Base-by-base conservation (phyloP, 2,797 vertebrate genomes). In the Sebastes diploproa region DNA sequence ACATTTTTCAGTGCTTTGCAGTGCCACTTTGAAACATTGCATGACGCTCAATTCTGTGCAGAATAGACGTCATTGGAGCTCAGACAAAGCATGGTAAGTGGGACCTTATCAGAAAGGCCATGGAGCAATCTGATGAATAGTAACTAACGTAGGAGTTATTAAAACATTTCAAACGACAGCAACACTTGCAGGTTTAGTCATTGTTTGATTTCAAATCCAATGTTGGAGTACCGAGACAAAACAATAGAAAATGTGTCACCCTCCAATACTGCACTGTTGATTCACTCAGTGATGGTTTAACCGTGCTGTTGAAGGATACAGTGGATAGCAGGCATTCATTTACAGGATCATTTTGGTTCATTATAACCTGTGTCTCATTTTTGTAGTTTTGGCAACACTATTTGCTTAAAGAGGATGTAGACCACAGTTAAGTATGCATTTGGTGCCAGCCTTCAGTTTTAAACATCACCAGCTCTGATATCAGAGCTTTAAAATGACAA, bases 21-120 rank as follows among this genome's bases (percentile, higher is more conserved):
- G 12, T 52, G 75, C 63, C 69, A 75, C 78, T 81, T 71, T 42
- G 23, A 77, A 75, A 38, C n/a, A 50, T 36, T 88, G 58, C 42
- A 72, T 72, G 75, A 75, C 16, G 1, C 9, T 60, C 13, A 62
- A 46, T 80, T 69, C 42, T 38, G 38, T 60, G 27, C 20, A 63
- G 60, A 66, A 60, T 1, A 34, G 50, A 78, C 56, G 25, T 85
- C 78, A 78, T 56, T 55, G 30, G 56, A 54, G 34, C 54, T 23
- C 42, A 27, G 67, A 79, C 73, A 77, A 80, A 81, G 52, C 50
- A 2, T 32, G 14, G 22, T 12, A 60, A 83, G 77, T 71, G 25
- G 50, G 65, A 81, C 69, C 30, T 71, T 23, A 63, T 60, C 46
- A 58, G 54, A 61, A 10, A 70, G 67, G 55, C 55, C 65, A 7